Evolutionary conservation across 2,888 invertebrate genomes (phyloP).

Genomic region (Drosophila picticornis): DNA sequence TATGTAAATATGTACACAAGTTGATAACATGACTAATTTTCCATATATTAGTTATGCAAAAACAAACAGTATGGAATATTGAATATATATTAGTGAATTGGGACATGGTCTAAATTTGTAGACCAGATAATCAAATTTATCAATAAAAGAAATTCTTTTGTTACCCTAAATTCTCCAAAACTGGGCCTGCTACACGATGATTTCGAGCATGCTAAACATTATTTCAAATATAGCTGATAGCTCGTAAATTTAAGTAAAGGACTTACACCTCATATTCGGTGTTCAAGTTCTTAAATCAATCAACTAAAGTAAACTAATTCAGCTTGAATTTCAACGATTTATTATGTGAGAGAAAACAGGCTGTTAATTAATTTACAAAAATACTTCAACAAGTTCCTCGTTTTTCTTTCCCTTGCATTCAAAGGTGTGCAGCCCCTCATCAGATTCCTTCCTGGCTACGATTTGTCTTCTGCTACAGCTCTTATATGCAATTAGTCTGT

Average conservation of each 20-base stretch:
- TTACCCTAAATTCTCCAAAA: neutral
- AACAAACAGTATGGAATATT: neutral
- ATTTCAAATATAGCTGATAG: neutral
- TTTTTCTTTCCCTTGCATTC: neutral
- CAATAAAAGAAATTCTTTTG: neutral
- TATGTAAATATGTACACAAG: neutral
- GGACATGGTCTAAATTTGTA: neutral
- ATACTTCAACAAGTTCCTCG: neutral
- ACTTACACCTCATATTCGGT: neutral
- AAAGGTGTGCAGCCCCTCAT: neutral
- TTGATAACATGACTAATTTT: neutral
- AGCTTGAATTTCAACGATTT: neutral
- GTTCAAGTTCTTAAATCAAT: neutral
- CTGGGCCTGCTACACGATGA: neutral
- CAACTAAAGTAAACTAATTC: neutral
- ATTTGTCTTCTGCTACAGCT: slow-evolving; percentile 39
- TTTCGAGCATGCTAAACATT: no score
- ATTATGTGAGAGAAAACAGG: neutral
- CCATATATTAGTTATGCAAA: neutral
- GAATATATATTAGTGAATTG: neutral
- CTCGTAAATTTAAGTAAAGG: neutral
- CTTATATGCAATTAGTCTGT: slow-evolving; percentile 57
- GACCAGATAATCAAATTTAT: neutral
- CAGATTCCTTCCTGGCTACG: slow-evolving; percentile 28
- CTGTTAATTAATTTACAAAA: neutral